Percentiles rank a stretch among this genome's conserved stretches.
Conservation (phyloP, 2,888 invertebrate genomes). For the Neelides folsomi region DNA sequence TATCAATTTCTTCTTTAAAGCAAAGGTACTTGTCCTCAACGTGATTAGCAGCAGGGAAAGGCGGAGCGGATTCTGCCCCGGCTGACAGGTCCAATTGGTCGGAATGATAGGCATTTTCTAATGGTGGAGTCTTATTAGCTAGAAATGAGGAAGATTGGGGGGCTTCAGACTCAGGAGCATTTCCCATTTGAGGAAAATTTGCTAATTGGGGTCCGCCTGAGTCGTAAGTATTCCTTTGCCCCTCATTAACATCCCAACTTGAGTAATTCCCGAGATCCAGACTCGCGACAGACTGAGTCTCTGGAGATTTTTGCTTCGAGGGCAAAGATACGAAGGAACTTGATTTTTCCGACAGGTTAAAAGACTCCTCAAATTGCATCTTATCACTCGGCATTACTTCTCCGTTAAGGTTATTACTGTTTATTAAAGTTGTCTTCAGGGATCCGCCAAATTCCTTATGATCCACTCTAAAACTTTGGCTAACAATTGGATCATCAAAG, state of each 20-base stretch:
- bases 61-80: neutral
- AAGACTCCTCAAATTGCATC: too few relatives aligned
- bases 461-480: too few relatives aligned
- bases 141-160: neutral
- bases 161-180: neutral
- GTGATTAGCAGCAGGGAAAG: neutral
- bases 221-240: too few relatives aligned
- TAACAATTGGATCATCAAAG: constrained; percentile 1
- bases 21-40: constrained; percentile 26
- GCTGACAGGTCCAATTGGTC: neutral
- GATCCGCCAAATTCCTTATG: constrained; percentile 5
- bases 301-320: constrained; percentile 20
- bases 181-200: neutral
- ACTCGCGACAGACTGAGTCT: constrained; percentile 30
- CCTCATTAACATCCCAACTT: neutral
- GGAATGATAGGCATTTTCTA: constrained; percentile 1
- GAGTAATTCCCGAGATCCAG: constrained; percentile 28
- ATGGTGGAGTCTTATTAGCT: neutral
- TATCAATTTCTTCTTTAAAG: constrained; percentile 27
- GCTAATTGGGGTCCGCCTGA: too few relatives aligned
- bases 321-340: too few relatives aligned
- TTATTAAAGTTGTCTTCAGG: constrained; percentile 7
- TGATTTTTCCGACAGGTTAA: too few relatives aligned
- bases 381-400: constrained; percentile 1
- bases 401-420: neutral